Percentiles rank a stretch among this genome's conserved stretches.
phyloP scores from a whole-genome alignment of 2,113 vertebrate genomes.

The human region DNA sequence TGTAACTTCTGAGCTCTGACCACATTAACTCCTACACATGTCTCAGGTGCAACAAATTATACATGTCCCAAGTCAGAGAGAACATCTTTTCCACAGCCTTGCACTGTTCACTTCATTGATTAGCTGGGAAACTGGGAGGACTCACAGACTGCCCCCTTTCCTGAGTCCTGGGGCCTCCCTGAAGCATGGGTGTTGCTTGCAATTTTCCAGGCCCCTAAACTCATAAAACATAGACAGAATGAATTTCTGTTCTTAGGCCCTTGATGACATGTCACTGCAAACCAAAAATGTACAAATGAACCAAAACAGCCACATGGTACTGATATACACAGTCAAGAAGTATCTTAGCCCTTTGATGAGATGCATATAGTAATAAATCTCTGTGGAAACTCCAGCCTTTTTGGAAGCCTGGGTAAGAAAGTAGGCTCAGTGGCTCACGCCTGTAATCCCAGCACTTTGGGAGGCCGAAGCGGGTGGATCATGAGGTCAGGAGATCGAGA shows the following conservation, averaged over 20 bases:
- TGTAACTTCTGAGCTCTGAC: neutral
- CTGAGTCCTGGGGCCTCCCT: neutral
- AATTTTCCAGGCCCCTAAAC: constrained; percentile 23
- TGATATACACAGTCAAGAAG: neutral
- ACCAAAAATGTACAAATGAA: neutral
- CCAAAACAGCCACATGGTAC: neutral
- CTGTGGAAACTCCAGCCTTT: neutral
- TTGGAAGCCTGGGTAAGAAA: neutral
- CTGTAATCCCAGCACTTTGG: too few relatives aligned
- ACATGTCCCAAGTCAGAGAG: neutral
- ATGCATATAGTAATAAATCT: constrained; percentile 12
- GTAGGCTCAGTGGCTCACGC: neutral
- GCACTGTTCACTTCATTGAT: neutral
- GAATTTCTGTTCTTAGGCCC: neutral
- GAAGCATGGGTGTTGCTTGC: neutral
- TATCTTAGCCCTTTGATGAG: constrained; percentile 14
- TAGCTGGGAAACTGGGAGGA: neutral
- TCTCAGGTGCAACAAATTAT: neutral
- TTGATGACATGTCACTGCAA: neutral
- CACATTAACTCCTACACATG: neutral
- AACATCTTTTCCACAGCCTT: neutral
- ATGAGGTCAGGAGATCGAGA: too few relatives aligned
- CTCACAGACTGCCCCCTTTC: neutral
- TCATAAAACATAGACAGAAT: neutral
- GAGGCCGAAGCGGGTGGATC: too few relatives aligned